Conservation (phyloP, 2,888 invertebrate species). For the Conomelus anceps region DNA sequence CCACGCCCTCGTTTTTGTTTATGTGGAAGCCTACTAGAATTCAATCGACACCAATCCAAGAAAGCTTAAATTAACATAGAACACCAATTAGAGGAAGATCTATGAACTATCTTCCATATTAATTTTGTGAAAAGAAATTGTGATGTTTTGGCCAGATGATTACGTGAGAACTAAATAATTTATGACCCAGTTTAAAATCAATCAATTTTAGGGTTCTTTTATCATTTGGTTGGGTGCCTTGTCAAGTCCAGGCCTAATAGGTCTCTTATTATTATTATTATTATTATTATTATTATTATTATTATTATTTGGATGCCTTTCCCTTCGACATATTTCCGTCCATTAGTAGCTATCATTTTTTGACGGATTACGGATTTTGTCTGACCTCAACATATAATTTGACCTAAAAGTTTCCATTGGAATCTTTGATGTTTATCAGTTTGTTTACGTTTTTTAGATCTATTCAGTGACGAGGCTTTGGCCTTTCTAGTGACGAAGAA, state of each 20-base stretch:
- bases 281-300: neutral
- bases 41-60: too few relatives aligned
- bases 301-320: neutral
- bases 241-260: neutral
- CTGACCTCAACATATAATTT: neutral
- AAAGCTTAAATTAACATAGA: too few relatives aligned
- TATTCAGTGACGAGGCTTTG: neutral
- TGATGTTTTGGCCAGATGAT: too few relatives aligned
- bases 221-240: neutral
- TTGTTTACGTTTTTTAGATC: neutral
- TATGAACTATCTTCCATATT: too few relatives aligned
- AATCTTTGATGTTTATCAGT: neutral
- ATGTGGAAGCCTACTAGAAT: too few relatives aligned
- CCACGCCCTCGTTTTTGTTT: too few relatives aligned
- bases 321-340: neutral
- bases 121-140: too few relatives aligned
- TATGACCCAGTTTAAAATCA: neutral
- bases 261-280: neutral
- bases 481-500: neutral
- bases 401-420: neutral
- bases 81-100: too few relatives aligned
- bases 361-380: neutral
- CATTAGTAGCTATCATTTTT: neutral
- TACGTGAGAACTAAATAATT: neutral
- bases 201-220: neutral